Evolutionary conservation across 53 echinoderm and acorn worm genomes (phyloP), one percentile per base, ranked within the genome.

Genomic region (Apostichopus leukothele): DNA sequence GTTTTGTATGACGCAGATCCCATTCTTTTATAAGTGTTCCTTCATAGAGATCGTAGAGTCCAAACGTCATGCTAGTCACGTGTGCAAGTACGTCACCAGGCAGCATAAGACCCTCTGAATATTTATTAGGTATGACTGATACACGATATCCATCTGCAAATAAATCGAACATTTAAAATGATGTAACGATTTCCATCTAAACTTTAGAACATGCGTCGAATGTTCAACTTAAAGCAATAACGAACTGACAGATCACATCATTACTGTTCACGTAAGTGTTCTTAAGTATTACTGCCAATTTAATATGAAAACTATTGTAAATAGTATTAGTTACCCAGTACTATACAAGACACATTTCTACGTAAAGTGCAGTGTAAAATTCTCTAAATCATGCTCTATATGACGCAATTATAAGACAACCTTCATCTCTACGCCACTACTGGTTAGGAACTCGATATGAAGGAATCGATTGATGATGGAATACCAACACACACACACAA

Each of bases 1-100:
- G 91, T 91, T 92, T 96, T 10, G 93, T 89, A 27, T 96, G 96
- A 16, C 92, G 91, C 11, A 96, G 68, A 74, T 96, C 92, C 96
- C 96, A 96, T 20, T 93, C 91, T 27, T 83, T 52, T 10, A 75
- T 88, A 75, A 94, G 87, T 5, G 94, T 83, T 16, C 93, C 96
- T 0, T 92, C 90, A 55, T 63, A 27, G 18, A 84, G 39, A 74
- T 94, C 85, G 76, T 93, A 92, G 3, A 96, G 75, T 50, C 87
- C 76, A 54, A 96, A 89, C 16, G 76, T 83, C 19, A 94, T 88
- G 7, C 88, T 78, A 18, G 92, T 91, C 76, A 93, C 88, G 26
- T 90, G 90, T 10, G 91, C 96, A 3, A 87, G 90, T 81, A 93
- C 90, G 67, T 89, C 91, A 26, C 92, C 96, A 0, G 83, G 83